Conservation (phyloP, 2,797 vertebrate species). For the Sebastes itinus region DNA sequence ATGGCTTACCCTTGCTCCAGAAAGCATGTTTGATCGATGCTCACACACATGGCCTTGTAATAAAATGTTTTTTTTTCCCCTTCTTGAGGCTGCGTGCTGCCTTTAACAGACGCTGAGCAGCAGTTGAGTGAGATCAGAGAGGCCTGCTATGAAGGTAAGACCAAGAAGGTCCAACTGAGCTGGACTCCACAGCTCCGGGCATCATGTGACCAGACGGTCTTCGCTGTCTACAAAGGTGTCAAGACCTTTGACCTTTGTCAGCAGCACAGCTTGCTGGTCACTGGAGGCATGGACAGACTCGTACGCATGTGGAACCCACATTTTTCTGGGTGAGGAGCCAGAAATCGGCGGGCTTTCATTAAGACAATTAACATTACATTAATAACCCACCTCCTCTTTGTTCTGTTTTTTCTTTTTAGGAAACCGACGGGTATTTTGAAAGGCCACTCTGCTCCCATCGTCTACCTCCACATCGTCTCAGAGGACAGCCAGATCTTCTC, state of each 20-base stretch:
- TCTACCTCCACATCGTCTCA: conserved; percentile 71
- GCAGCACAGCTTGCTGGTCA: conserved; percentile 78
- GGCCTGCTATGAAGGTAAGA: conserved; percentile 66
- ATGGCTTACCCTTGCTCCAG: conserved; percentile 28
- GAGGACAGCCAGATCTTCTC: conserved; percentile 83
- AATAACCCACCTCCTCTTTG: not conserved
- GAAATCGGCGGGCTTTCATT: not conserved
- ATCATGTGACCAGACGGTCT: conserved; percentile 73
- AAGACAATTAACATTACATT: not conserved
- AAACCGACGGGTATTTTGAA: conserved; percentile 78
- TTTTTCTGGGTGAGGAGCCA: conserved; percentile 68
- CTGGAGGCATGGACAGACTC: conserved; percentile 79
- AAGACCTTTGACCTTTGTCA: conserved; percentile 80
- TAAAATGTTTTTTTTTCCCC: conserved; percentile 10
- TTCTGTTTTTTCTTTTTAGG: conserved; percentile 66
- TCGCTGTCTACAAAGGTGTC: conserved; percentile 77
- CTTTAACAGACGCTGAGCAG: conserved; percentile 75
- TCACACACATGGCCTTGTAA: conserved; percentile 1
- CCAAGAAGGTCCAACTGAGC: conserved; percentile 57
- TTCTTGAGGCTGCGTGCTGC: conserved; percentile 70
- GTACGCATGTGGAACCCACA: conserved; percentile 84
- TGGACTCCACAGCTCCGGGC: conserved; percentile 66
- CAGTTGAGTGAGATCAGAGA: conserved; percentile 77
- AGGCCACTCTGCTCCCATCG: conserved; percentile 77
- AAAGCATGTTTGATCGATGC: conserved; percentile 51